Evolutionary conservation across 2,797 vertebrate genomes (phyloP).

Genomic region (Tangara arthus): DNA sequence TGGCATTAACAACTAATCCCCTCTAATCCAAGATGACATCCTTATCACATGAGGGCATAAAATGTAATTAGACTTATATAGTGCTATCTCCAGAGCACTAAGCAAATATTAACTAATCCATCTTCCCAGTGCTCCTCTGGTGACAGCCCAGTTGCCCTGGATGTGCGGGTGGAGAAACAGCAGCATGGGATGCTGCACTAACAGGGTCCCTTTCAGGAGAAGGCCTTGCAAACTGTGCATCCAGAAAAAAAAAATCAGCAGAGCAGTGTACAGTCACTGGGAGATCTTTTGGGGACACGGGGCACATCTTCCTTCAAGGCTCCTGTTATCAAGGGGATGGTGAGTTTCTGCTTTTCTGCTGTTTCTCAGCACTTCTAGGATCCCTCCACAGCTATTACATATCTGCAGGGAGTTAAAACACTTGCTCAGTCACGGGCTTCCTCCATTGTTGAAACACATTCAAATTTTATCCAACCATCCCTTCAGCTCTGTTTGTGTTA

Average conservation of each 20-base stretch:
- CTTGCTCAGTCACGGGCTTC: neutral
- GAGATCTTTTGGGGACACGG: fast-evolving
- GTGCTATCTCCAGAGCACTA: constrained; percentile 27
- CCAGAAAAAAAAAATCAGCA: neutral
- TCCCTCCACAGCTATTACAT: neutral
- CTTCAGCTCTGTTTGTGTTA: neutral
- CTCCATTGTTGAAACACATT: neutral
- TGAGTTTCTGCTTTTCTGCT: neutral
- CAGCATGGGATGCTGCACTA: neutral
- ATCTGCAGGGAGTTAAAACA: neutral
- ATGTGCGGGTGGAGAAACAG: neutral
- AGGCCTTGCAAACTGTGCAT: neutral
- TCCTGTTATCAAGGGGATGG: neutral
- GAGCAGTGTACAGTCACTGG: neutral
- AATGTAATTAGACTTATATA: constrained; percentile 55
- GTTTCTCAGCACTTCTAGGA: neutral
- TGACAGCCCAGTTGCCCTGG: neutral
- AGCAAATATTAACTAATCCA: constrained; percentile 43
- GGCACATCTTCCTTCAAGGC: neutral
- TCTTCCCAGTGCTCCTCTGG: neutral
- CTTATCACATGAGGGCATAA: constrained; percentile 47
- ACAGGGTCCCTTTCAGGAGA: neutral
- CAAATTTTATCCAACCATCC: neutral
- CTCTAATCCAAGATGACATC: constrained; percentile 64
- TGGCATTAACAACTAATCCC: constrained; percentile 64